Evolutionary conservation across 2,888 invertebrate genomes (phyloP), one percentile per base, ranked within the genome.

Genomic region (Drosophila mettleri): DNA sequence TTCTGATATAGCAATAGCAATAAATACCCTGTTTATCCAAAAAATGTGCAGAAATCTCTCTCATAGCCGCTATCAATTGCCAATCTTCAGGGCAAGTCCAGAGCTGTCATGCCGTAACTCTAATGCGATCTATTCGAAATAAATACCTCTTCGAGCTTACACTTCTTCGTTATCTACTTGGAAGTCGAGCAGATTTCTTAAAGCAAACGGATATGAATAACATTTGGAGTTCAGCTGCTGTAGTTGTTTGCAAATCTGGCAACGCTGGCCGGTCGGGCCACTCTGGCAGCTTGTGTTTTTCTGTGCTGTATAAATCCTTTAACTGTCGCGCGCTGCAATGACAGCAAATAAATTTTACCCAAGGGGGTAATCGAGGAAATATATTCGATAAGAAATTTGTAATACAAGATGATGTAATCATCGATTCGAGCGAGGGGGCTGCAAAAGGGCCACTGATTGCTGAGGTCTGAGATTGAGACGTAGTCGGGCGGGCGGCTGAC

Each of bases 301-400:
- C 34, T 29, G 48, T 72, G 20, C 55, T 63, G 74, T 78, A 84
- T 87, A 89, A 90, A 89, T 89, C 89, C 90, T 90, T 90, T 89
- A 86, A 87, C 86, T 89, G 90, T 90, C 89, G 89, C 82, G 77
- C 69, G 64, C 59, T 69, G 69, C 89, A 89, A 78, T 84, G 88
- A 89, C 86, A 89, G 90, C 86, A 91, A 90, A 91, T 91, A 91
- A 90, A 91, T 92, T 91, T 89, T 80, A 91, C 91, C 91, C 91
- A 87, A 85, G 91, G 91, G 91, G 88, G 91, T 91, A 91, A 91
- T 91, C 91, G 91, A 89, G 86, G 80, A 82, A 86, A 89, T 88
- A 89, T 86, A 89, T 89, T 91, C 90, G 91, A 90, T 89, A 79
- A 76, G 82, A 88, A 89, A 86, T 89, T 88, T 81, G 90, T 86